Percentiles rank a stretch among this genome's conserved stretches.
These are phyloP conservation scores for Amphiprion ocellaris DNA, from an alignment of 2,113 vertebrate genomes.

Conservation along the genomic window DNA sequence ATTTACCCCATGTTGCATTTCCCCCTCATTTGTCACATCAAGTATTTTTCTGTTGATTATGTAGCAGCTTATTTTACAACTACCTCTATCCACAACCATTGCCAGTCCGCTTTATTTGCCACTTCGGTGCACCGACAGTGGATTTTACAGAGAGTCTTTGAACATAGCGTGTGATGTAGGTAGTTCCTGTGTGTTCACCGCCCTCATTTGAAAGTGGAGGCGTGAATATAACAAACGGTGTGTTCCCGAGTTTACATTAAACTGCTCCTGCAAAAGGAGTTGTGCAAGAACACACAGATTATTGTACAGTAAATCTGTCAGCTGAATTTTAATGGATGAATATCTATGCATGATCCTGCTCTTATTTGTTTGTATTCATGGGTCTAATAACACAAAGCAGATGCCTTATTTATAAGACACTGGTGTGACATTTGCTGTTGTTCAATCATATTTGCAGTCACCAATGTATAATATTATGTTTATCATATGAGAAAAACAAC, in stretches of 20 bases:
- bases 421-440: neutral
- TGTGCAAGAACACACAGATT: neutral
- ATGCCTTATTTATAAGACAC: neutral
- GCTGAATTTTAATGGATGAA: neutral
- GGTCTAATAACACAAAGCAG: too few relatives aligned
- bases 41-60: too few relatives aligned
- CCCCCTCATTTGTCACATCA: too few relatives aligned
- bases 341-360: neutral
- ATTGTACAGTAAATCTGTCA: neutral
- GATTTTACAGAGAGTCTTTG: constrained; percentile 9
- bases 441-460: neutral
- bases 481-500: neutral
- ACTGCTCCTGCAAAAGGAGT: neutral
- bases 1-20: too few relatives aligned
- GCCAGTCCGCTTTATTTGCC: fast-evolving
- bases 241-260: neutral
- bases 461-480: neutral
- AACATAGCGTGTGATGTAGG: constrained; percentile 36
- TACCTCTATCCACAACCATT: fast-evolving
- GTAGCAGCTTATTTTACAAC: too few relatives aligned
- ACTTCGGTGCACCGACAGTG: fast-evolving
- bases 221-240: constrained; percentile 19
- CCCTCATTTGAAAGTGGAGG: constrained; percentile 69
- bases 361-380: neutral
- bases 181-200: constrained; percentile 45